Conservation (phyloP, 1,140 invertebrate species). For the Trichonephila inaurata region DNA sequence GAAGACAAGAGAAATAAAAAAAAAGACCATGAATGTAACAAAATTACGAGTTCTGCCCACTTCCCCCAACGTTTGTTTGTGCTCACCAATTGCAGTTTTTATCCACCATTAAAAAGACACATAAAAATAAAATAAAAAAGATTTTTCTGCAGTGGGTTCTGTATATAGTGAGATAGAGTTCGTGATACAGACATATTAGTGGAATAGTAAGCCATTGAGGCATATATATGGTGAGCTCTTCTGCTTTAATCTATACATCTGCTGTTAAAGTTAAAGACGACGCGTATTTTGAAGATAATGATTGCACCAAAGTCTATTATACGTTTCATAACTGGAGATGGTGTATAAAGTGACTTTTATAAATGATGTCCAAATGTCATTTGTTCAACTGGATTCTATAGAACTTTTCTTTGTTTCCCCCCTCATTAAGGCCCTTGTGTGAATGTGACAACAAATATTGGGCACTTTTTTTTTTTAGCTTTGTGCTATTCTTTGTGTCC, state of each 20-base stretch:
- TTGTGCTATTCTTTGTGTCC: not conserved
- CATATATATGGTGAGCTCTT: not conserved
- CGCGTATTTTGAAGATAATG: constrained; percentile 1
- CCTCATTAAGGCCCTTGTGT: not conserved
- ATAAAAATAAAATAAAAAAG: not conserved
- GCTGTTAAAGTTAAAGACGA: constrained; percentile 39
- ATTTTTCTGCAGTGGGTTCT: not conserved
- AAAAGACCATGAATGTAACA: constrained; percentile 18
- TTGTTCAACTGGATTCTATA: not conserved
- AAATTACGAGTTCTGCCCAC: constrained; percentile 22
- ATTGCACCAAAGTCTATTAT: constrained; percentile 42
- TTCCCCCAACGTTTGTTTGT: constrained; percentile 10
- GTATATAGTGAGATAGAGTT: not conserved
- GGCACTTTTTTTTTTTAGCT: not conserved
- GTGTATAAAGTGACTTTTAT: constrained; percentile 62
- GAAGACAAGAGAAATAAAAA: not conserved
- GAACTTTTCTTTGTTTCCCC: not conserved
- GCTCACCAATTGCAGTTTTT: constrained; percentile 38
- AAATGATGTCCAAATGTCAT: constrained; percentile 51
- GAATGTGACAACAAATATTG: constrained; percentile 53
- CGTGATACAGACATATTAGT: constrained; percentile 57
- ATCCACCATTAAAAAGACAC: not conserved
- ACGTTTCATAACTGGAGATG: constrained; percentile 8
- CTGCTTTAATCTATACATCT: constrained; percentile 58
- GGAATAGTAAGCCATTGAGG: not conserved